A percentile compares a stretch with the other conserved stretches of the same genome.
phyloP scores from a whole-genome alignment of 2,797 vertebrate genomes.

The Morelia viridis region DNA sequence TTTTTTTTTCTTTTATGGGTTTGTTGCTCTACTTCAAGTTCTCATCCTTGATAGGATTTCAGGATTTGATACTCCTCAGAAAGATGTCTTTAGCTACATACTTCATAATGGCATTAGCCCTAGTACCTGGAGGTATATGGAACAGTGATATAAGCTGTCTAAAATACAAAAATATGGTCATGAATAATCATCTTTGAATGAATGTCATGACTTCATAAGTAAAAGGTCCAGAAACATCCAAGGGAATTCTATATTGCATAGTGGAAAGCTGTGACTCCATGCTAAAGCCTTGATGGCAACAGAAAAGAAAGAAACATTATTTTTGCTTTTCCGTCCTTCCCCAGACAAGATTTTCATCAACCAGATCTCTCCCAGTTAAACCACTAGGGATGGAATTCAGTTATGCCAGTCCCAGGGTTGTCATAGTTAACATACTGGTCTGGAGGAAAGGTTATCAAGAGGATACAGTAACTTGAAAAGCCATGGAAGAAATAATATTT shows the following conservation, averaged over 20 bases:
- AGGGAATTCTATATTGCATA: neutral
- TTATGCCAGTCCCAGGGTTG: neutral
- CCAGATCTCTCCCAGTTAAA: neutral
- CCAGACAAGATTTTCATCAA: neutral
- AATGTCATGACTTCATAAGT: neutral
- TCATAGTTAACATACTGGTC: neutral
- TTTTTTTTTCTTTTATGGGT: neutral
- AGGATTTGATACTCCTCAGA: neutral
- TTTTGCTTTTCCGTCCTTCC: neutral
- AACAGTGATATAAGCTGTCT: neutral
- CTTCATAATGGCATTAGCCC: neutral
- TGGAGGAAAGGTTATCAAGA: neutral
- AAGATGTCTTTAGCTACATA: neutral
- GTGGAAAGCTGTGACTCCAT: neutral
- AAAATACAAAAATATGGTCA: neutral
- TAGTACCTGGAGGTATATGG: neutral
- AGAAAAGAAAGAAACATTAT: neutral
- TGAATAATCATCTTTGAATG: neutral
- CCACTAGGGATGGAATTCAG: neutral
- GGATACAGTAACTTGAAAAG: neutral
- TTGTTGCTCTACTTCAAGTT: neutral
- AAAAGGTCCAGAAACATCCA: neutral
- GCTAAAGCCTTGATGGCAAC: neutral
- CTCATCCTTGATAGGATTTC: neutral
- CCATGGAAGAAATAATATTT: neutral